Evolutionary conservation across 2,888 invertebrate species (phyloP).

Genomic region (Pyrocoelia pectoralis): DNA sequence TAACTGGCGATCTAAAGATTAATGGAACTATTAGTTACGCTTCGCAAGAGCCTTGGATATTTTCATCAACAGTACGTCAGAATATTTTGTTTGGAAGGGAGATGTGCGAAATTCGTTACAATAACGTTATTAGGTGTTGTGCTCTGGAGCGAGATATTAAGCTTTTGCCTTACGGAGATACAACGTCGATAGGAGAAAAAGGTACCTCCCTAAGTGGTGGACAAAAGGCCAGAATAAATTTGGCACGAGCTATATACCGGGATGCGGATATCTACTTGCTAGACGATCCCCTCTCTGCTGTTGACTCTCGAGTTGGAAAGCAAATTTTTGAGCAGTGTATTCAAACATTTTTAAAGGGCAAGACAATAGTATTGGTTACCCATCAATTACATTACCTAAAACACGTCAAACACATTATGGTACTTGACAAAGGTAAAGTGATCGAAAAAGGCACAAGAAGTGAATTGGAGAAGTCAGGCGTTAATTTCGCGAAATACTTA

Average conservation of each 20-base stretch:
- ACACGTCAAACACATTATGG: slow-evolving; percentile 55
- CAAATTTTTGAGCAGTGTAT: slow-evolving; percentile 79
- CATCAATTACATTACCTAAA: slow-evolving; percentile 72
- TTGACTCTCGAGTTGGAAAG: slow-evolving; percentile 79
- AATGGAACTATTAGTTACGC: slow-evolving; percentile 69
- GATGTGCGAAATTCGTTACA: slow-evolving; percentile 66
- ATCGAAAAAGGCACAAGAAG: slow-evolving; percentile 61
- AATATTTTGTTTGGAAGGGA: slow-evolving; percentile 80
- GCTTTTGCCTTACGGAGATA: slow-evolving; percentile 78
- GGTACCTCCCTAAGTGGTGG: slow-evolving; percentile 84
- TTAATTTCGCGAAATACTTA: slow-evolving; percentile 62
- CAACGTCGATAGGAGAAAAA: slow-evolving; percentile 81
- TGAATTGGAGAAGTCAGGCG: slow-evolving; percentile 61
- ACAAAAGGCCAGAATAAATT: slow-evolving; percentile 82
- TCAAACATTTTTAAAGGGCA: slow-evolving; percentile 64
- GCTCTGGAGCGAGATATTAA: slow-evolving; percentile 72
- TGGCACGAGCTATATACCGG: slow-evolving; percentile 78
- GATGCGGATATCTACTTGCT: slow-evolving; percentile 77
- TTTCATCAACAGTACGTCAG: slow-evolving; percentile 57
- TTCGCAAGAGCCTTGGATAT: slow-evolving; percentile 72
- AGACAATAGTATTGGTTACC: slow-evolving; percentile 72
- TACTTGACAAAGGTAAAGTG: slow-evolving; percentile 61
- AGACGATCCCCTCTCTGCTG: slow-evolving; percentile 68
- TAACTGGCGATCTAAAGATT: slow-evolving; percentile 66
- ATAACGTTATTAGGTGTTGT: slow-evolving; percentile 70